These are phyloP conservation scores for Pimephales promelas DNA, from an alignment of 2,113 vertebrate species.

Conservation along the genomic window DNA sequence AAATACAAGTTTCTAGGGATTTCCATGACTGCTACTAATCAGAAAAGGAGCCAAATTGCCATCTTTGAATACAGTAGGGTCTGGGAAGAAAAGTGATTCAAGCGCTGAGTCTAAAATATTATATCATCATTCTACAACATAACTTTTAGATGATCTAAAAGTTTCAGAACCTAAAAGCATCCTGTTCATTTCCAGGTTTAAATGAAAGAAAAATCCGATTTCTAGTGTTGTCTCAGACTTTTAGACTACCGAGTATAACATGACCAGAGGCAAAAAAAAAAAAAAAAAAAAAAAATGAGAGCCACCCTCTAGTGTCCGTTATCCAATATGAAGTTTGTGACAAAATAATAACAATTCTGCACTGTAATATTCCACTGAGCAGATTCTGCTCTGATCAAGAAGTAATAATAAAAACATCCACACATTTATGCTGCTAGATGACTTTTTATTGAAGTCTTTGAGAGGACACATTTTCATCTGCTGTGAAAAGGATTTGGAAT, in stretches of 20 bases:
- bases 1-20: slow-evolving; percentile 56
- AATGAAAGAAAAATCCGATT: background rate
- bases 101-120: background rate
- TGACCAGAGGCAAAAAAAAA: background rate
- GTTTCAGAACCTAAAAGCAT: background rate
- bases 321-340: background rate
- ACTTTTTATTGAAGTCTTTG: background rate
- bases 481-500: slow-evolving; percentile 1
- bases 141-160: background rate
- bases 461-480: background rate
- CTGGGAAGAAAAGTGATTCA: background rate
- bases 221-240: background rate
- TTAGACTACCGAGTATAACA: background rate
- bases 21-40: slow-evolving; percentile 67
- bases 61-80: background rate
- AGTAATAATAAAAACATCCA: background rate
- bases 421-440: background rate
- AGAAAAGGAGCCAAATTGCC: slow-evolving; percentile 68
- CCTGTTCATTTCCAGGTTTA: background rate
- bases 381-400: background rate
- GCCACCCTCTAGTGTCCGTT: background rate
- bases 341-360: background rate
- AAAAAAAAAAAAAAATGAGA: too few relatives aligned
- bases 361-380: background rate
- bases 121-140: background rate